Conservation (phyloP, 2,113 vertebrate species). For the Perognathus longimembris region DNA sequence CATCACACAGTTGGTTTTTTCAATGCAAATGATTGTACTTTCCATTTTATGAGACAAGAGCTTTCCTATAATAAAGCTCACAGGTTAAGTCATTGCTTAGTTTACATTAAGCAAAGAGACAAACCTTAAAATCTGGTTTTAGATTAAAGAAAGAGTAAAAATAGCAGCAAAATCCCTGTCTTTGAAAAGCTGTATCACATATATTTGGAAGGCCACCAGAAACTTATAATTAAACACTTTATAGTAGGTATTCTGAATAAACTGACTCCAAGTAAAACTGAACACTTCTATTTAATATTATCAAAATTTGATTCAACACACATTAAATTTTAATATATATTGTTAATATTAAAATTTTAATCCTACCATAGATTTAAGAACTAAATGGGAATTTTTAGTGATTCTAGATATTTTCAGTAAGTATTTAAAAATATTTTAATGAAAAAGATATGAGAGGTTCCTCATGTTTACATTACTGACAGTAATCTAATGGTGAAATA, state of each 20-base stretch:
- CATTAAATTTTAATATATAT: constrained; percentile 29
- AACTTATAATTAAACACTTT: constrained; percentile 46
- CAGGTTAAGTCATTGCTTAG: constrained; percentile 33
- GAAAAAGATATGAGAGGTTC: constrained; percentile 37
- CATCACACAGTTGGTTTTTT: constrained; percentile 5
- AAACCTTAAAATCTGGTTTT: constrained; percentile 40
- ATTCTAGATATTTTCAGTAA: constrained; percentile 33
- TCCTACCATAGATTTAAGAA: constrained; percentile 18
- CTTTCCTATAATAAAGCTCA: constrained; percentile 45
- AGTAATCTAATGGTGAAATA: constrained; percentile 28
- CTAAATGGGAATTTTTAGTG: constrained; percentile 40
- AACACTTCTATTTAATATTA: constrained; percentile 34
- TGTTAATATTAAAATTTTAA: constrained; percentile 32
- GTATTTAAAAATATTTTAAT: constrained; percentile 40
- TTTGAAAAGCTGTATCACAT: constrained; percentile 38
- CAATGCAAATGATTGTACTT: constrained; percentile 64
- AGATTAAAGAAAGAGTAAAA: constrained; percentile 23
- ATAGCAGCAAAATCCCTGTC: constrained; percentile 32
- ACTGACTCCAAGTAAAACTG: constrained; percentile 24
- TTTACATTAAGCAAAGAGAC: background rate
- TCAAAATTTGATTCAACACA: constrained; percentile 39
- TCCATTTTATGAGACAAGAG: constrained; percentile 49
- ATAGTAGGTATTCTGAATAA: constrained; percentile 13
- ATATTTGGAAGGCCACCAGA: constrained; percentile 12
- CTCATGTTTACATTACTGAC: constrained; percentile 32